These are phyloP conservation scores for Strigamia transsilvanica DNA, from an alignment of 2,888 invertebrate genomes.

Conservation along the genomic window DNA sequence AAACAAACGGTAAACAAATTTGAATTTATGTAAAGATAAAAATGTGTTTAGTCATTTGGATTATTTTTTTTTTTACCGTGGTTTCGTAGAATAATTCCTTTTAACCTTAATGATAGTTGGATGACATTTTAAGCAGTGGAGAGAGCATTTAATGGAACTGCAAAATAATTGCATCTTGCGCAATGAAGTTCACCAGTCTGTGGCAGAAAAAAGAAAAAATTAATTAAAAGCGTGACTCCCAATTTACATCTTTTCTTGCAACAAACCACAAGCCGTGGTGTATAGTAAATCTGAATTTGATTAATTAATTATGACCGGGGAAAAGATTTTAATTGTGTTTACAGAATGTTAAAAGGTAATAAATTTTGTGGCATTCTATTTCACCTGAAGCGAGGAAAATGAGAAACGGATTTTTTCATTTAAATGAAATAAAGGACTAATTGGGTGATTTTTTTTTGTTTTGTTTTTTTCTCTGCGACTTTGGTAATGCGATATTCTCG, in stretches of 20 bases:
- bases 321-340: constrained; percentile 8
- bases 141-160: background rate
- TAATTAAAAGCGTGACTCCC: background rate
- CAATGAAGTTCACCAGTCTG: background rate
- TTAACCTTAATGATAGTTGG: constrained; percentile 27
- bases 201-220: background rate
- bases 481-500: background rate
- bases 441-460: background rate
- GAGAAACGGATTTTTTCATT: background rate
- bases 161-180: constrained; percentile 19
- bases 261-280: background rate
- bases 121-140: background rate
- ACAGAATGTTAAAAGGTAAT: constrained; percentile 1
- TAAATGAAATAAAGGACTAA: background rate
- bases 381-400: background rate
- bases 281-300: constrained; percentile 37
- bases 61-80: background rate
- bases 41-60: background rate
- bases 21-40: background rate
- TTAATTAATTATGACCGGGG: constrained; percentile 17
- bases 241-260: background rate
- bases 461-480: background rate
- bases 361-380: background rate
- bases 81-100: background rate
- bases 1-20: background rate